Evolutionary conservation across 30 jellyfish, hydroid and myxozoan species (phyloP), one percentile per base, ranked within the genome.

Genomic region (Aurelia aurita complex sp. Pacific): DNA sequence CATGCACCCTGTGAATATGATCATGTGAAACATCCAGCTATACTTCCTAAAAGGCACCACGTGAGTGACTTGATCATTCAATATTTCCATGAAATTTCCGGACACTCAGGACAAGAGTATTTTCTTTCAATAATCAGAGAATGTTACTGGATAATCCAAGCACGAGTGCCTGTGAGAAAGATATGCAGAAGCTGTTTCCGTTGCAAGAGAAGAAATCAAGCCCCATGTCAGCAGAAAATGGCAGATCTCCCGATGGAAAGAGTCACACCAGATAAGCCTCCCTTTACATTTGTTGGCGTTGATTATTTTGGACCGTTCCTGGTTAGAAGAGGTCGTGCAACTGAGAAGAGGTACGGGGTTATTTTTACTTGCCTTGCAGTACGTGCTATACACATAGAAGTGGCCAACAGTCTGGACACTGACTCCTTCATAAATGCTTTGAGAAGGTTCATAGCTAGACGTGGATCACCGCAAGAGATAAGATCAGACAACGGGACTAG

Each of bases 381-480:
- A 2, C 79, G 82, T 34, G 82, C 88, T 0, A 32, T 77, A 7
- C 82, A 77, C 38, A 59, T 57, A 5, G 88, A 77, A 64, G 16
- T 62, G 9, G 77, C 79, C 9, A 55, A 34, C n/a, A 38, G 50
- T 4, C 50, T 38, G 3, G 50, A 38, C 50, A 38, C 50, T 38
- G 50, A 38, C 50, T 38, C 50, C 5, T 38, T 38, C 50, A 38
- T 38, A 38, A 38, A 38, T 38, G 50, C 50, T 2, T 38, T 38
- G 50, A 2, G 50, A 38, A 38, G 50, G 5, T 38, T 38, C 50
- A 38, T 38, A 38, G 50, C 50, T 38, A 64, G 89, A 35, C 81
- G 89, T 52, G 89, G 89, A 13, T 18, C 40, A 16, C 89, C 83
- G 33, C 59, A 13, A 63, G 82, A 77, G 38, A 55, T 55, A 42